These are phyloP conservation scores for Hemistola chrysoprasaria DNA, from an alignment of 2,888 invertebrate species.

Conservation along the genomic window DNA sequence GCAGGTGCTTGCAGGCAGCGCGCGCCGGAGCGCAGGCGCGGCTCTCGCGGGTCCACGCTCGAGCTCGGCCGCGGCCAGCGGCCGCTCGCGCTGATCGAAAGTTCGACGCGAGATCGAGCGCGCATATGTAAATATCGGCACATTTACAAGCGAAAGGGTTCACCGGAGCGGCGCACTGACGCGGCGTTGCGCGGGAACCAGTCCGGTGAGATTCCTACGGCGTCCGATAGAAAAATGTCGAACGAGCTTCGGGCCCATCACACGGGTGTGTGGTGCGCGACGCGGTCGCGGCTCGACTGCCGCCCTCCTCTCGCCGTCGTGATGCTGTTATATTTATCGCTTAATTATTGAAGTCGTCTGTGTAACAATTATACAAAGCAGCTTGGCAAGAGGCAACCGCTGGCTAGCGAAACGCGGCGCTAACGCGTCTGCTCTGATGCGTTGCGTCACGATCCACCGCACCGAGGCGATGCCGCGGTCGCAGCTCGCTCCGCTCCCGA, in stretches of 20 bases:
- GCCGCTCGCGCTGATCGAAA: slow-evolving; percentile 79
- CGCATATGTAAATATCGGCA: slow-evolving; percentile 82
- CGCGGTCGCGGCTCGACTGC: slow-evolving; percentile 77
- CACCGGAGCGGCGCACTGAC: slow-evolving; percentile 81
- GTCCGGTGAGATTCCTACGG: slow-evolving; percentile 85
- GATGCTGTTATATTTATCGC: slow-evolving; percentile 77
- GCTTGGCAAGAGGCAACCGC: slow-evolving; percentile 59
- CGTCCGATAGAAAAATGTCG: slow-evolving; percentile 84
- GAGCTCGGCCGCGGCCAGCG: slow-evolving; percentile 48
- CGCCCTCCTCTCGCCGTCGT: slow-evolving; percentile 72
- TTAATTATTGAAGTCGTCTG: slow-evolving; percentile 79
- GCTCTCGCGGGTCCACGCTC: slow-evolving; percentile 56
- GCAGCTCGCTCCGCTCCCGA: slow-evolving; percentile 25
- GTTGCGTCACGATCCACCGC: slow-evolving; percentile 67
- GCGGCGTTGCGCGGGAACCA: slow-evolving; percentile 83
- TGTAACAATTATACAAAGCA: slow-evolving; percentile 73
- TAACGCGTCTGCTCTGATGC: slow-evolving; percentile 65
- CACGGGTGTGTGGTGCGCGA: slow-evolving; percentile 73
- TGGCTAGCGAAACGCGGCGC: slow-evolving; percentile 65
- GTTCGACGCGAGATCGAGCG: slow-evolving; percentile 78
- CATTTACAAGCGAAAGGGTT: slow-evolving; percentile 83
- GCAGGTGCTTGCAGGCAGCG: slow-evolving; percentile 57
- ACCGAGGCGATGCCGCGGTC: slow-evolving; percentile 31
- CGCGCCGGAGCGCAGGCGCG: slow-evolving; percentile 35
- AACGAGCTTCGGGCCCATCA: slow-evolving; percentile 71